A percentile compares a stretch with the other conserved stretches of the same genome.
phyloP scores from a whole-genome alignment of 2,888 invertebrate species.

The Mactromeris polynyma region DNA sequence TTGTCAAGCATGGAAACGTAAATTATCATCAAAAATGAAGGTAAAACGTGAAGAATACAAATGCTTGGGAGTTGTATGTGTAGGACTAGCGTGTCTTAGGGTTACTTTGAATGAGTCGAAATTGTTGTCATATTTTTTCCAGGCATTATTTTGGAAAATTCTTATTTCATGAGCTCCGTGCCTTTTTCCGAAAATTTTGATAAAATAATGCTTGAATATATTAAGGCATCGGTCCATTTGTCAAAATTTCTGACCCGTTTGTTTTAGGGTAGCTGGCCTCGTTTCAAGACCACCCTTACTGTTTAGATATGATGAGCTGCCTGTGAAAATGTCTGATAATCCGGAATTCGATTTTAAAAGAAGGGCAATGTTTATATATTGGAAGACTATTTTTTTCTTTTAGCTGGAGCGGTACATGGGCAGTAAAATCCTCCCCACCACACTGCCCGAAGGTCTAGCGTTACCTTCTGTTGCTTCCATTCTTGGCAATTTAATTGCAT shows the following conservation, averaged over 20 bases:
- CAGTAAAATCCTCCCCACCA: not conserved
- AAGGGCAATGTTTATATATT: conserved; percentile 21
- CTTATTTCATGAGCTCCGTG: not conserved
- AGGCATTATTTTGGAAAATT: not conserved
- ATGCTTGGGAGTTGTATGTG: too few species aligned
- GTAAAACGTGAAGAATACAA: too few species aligned
- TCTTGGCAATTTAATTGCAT: not conserved
- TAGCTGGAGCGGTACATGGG: not conserved
- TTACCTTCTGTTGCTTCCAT: not conserved
- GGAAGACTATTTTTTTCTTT: not conserved
- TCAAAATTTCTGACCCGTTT: conserved; percentile 18
- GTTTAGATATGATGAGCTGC: not conserved
- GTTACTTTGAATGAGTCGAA: not conserved
- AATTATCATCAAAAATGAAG: too few species aligned
- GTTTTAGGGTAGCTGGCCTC: too few species aligned
- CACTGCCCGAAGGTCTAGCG: not conserved
- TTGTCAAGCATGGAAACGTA: too few species aligned
- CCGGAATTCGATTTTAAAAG: not conserved
- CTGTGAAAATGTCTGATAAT: not conserved
- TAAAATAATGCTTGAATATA: conserved; percentile 15
- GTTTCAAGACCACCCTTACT: conserved; percentile 7
- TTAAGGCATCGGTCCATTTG: conserved; percentile 43
- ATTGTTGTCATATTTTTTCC: conserved; percentile 23
- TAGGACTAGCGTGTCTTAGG: too few species aligned
- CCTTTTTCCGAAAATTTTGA: not conserved